Conservation (phyloP, 2,797 vertebrate species). For the Pogoniulus pusillus region DNA sequence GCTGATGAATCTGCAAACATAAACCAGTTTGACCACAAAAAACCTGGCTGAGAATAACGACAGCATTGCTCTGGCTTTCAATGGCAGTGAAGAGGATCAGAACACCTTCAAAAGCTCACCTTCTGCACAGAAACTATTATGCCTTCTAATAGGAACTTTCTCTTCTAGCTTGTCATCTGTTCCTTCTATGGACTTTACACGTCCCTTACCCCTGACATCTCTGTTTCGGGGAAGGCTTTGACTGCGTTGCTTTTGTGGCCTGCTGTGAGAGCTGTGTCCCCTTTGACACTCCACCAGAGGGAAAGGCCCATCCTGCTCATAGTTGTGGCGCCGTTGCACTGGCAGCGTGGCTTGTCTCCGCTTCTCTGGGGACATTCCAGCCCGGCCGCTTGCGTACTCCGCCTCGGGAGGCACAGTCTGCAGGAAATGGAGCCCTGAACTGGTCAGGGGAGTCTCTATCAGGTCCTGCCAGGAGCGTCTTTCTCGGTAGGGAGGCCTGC, state of each 20-base stretch:
- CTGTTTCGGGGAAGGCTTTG: constrained; percentile 87
- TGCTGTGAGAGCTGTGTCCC: constrained; percentile 76
- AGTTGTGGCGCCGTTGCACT: constrained; percentile 73
- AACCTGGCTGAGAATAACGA: background rate
- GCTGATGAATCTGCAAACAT: background rate
- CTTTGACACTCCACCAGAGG: constrained; percentile 83
- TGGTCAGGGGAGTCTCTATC: constrained; percentile 89
- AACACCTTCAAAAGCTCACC: constrained; percentile 49
- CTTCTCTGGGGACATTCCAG: constrained; percentile 80
- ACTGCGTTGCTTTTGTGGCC: constrained; percentile 85
- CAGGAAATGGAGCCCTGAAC: constrained; percentile 88
- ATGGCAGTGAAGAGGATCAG: background rate
- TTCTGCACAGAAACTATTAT: constrained; percentile 70
- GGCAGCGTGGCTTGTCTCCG: constrained; percentile 83
- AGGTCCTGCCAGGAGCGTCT: constrained; percentile 90
- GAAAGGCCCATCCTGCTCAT: constrained; percentile 86
- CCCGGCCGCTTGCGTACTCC: constrained; percentile 68
- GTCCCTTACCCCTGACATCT: constrained; percentile 75
- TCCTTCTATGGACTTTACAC: constrained; percentile 60
- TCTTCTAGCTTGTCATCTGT: constrained; percentile 82
- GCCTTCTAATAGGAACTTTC: constrained; percentile 69
- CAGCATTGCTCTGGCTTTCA: background rate
- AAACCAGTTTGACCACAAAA: background rate
- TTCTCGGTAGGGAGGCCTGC: constrained; percentile 84
- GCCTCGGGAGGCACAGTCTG: constrained; percentile 84